Base-by-base conservation (phyloP, 2,888 invertebrate species). In the Lasioglossum oenotherae region DNA sequence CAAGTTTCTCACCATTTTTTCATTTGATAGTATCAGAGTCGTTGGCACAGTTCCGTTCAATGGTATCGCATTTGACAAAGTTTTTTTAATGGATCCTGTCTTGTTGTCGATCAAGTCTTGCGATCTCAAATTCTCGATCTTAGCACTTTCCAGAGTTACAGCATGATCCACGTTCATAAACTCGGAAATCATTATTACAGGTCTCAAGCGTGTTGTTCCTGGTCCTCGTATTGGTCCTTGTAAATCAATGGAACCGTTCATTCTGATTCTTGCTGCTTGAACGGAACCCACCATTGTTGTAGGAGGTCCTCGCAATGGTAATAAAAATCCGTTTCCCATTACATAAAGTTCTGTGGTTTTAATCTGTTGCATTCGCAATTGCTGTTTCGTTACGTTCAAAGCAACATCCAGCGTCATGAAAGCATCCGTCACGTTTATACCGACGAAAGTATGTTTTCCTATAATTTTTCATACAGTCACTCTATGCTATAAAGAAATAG, bases 201-300 rank as follows among this genome's bases (percentile, higher is more conserved):
- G 96, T 84, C 95, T 95, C 87, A 96, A 95, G 69, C 93, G 92
- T 19, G 95, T 94, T 8, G 96, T 88, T 27, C 94, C 93, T 12
- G 93, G 89, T 57, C 96, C 96, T 46, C 94, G 92, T 79, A 96
- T 94, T 90, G 95, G 95, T 14, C 96, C 96, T 91, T 95, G 93
- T 23, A 95, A 81, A 44, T 93, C 85, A 44, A 96, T 95, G 0
- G 95, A 95, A 72, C 96, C 95, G 80, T 95, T 90, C 12, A 93
- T 31, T 78, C 60, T 88, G 5, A 90, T 86, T 83, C 87, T 91
- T 0, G 85, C 14, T 8, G 88, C 90, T 23, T 83, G 89, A 6
- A 94, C 79, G 0, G 87, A 86, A 8, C 92, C 92, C 1, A 81
- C 87, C 80, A 93, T 90, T 23, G 53, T 73, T 4, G 83, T 84